Evolutionary conservation across 2,113 vertebrate genomes (phyloP).

Genomic region (Nothocercus nigrocapillus): DNA sequence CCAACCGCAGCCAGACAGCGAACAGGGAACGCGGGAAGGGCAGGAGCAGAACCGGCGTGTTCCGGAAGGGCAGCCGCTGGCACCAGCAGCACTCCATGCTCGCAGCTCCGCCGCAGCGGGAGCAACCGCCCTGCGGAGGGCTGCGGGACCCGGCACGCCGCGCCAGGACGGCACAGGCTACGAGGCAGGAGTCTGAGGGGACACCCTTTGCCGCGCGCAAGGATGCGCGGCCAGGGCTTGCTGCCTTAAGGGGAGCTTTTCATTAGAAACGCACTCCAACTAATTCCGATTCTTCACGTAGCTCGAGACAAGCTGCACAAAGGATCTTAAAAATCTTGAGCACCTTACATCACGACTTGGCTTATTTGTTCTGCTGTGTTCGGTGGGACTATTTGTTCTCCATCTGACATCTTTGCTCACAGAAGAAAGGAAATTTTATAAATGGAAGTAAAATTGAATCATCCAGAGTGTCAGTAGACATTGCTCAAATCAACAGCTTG

Average conservation of each 20-base stretch:
- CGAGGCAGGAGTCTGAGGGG: too few relatives aligned
- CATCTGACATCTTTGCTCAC: background rate
- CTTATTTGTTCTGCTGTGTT: too few relatives aligned
- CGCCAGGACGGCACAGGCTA: too few relatives aligned
- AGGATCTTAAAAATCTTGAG: fast-evolving
- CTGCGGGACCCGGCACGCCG: too few relatives aligned
- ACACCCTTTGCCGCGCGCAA: too few relatives aligned
- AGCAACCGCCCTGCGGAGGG: too few relatives aligned
- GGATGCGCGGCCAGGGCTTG: background rate
- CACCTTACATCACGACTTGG: fast-evolving
- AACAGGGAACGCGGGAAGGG: too few relatives aligned
- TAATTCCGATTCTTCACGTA: background rate
- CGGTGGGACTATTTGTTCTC: background rate
- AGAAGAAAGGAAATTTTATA: background rate
- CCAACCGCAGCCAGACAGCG: too few relatives aligned
- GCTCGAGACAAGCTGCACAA: background rate
- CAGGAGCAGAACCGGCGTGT: too few relatives aligned
- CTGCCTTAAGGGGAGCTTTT: background rate
- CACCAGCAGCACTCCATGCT: too few relatives aligned
- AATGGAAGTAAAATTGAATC: background rate
- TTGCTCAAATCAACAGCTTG: background rate
- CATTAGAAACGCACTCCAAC: background rate
- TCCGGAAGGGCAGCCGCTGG: too few relatives aligned
- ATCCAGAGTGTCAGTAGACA: background rate
- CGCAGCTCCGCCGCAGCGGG: too few relatives aligned